Base-by-base conservation (phyloP, 2,113 vertebrate genomes). In the Malurus cyaneus region DNA sequence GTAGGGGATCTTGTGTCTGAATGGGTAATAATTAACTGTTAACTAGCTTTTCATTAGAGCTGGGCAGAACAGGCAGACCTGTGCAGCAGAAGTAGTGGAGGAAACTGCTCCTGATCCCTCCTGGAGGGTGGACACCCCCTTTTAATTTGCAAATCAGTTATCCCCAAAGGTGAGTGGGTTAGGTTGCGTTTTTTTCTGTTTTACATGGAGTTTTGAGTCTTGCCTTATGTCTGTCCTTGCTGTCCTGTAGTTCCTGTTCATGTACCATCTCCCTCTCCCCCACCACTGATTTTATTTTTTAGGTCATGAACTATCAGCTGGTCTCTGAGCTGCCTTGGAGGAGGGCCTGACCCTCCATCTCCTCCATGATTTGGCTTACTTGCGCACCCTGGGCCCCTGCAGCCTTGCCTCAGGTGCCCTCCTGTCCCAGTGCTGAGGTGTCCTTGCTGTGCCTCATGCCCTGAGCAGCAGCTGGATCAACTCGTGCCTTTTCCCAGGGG, bases 21-120 rank as follows among this genome's bases (percentile, higher is more conserved):
- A 92, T 96, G 92, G 86, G 93, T 97, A 97, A 97, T 96, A 96
- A 97, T 97, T 96, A 97, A 95, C 96, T 96, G 90, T 96, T 97
- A 97, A 97, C 92, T 93, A 96, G 96, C 93, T 97, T 96, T 96
- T 97, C 95, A 94, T 95, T 96, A 96, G 93, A 92, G 88, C 72
- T 80, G 44, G 64, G 88, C 64, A 87, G 86, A 87, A 62, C 83
- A 52, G 78, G 80, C 78, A 57, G 72, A 85, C 59, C 7, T 1
- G 21, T 72, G 42, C 80, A 42, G 78, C 86, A 57, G 69, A 77
- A 50, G 53, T 71, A 73, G 52, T 1, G 0, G 53, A 84, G 76
- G 81, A 85, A 41, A 60, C 78, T 82, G 76, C 47, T 84, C 56
- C 14, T 12, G 16, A 42, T 91, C 49, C 14, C 17, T 94, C 66